Evolutionary conservation across 2,113 vertebrate species (phyloP).

Genomic region (Paracanthobrama guichenoti): DNA sequence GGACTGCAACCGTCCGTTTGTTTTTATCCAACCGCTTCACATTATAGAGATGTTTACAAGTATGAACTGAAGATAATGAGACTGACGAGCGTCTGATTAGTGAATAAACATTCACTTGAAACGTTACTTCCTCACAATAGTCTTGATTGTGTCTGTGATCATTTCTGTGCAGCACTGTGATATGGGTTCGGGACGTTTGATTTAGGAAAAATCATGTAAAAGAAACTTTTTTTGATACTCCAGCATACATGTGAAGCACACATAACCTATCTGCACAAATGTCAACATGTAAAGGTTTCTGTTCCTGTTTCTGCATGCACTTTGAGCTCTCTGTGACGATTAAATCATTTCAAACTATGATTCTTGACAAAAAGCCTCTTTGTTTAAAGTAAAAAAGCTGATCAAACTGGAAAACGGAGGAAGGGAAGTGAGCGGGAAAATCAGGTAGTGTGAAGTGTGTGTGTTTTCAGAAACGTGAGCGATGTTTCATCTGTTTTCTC

Average conservation of each 20-base stretch:
- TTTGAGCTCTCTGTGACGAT: neutral
- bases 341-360: neutral
- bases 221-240: neutral
- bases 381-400: neutral
- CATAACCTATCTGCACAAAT: neutral
- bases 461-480: conserved; percentile 20
- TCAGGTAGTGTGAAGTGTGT: conserved; percentile 38
- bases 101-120: conserved; percentile 19
- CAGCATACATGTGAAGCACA: neutral
- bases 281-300: neutral
- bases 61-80: conserved; percentile 4
- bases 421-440: conserved; percentile 9
- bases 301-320: neutral
- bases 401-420: neutral
- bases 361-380: neutral
- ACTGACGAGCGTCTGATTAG: neutral
- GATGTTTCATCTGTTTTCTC: neutral
- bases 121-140: neutral
- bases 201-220: neutral
- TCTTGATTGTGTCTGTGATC: conserved; percentile 9
- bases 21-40: neutral
- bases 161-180: neutral
- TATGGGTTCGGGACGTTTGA: neutral
- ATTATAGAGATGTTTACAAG: neutral
- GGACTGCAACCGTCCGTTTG: conserved; percentile 33